Evolutionary conservation across 2,888 invertebrate species (phyloP), one percentile per base, ranked within the genome.

Genomic region (Muschampia plurimacula): DNA sequence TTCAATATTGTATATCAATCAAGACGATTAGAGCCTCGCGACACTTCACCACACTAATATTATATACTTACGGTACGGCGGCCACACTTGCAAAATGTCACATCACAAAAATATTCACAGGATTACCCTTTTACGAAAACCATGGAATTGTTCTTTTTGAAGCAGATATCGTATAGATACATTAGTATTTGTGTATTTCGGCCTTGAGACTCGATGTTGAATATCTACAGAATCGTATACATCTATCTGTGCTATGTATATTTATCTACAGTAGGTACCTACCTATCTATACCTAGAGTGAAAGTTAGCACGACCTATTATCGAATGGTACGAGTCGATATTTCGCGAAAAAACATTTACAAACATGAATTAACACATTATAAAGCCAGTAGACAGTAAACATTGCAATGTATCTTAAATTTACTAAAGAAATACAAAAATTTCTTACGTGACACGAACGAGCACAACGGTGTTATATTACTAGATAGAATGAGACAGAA

Each of bases 391-490:
- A 68, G 32, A 72, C 22, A 72, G 67, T 46, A 39, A 72, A 72
- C 22, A 64, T 72, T 39, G 64, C 64, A 46, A 68, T n/a, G n/a
- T 68, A 72, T 73, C 63, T 69, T 65, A 67, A 69, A 73, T 73
- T 72, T 69, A 82, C 86, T 84, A 86, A 87, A 91, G 72, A 92
- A 93, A 91, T 89, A 92, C 87, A 90, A 91, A 93, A 87, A 92
- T 91, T 87, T 89, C 94, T 94, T 93, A 94, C 93, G 93, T 93
- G 94, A 94, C 94, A 94, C 92, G 93, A 93, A 91, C 92, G 92
- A 93, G 94, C 92, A 89, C 92, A 93, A 93, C 94, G 94, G 94
- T 94, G 94, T 94, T 93, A 93, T 92, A 94, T 94, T 94, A 93
- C 94, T 92, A 88, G 90, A 90, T 87, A 85, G 93, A 94, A 85